Conservation (phyloP, 92 coral and sea anemone species). For the Isaurus tuberculatus region DNA sequence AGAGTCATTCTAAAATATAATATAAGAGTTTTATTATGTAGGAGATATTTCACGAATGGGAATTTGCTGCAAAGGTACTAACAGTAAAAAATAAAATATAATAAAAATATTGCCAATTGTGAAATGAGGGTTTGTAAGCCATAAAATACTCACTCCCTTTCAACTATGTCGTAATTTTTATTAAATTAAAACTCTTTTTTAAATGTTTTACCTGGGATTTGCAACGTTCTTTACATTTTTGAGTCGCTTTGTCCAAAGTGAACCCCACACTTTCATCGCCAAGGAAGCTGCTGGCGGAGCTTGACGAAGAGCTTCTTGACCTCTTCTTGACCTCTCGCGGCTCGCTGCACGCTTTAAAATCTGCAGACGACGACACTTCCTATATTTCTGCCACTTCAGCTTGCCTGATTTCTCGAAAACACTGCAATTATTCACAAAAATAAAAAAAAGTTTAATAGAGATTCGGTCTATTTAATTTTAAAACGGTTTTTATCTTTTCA, state of each 20-base stretch:
- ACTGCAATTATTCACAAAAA: slow-evolving; percentile 51
- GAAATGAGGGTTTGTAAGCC: neutral
- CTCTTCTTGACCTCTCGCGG: neutral
- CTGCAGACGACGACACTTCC: slow-evolving; percentile 9
- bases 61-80: neutral
- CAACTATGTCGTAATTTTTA: slow-evolving; percentile 25
- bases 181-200: slow-evolving; percentile 11
- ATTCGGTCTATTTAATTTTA: neutral
- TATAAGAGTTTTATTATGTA: slow-evolving; percentile 8
- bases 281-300: slow-evolving; percentile 14
- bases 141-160: neutral
- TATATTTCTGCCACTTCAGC: neutral
- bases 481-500: neutral
- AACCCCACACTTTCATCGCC: slow-evolving; percentile 15
- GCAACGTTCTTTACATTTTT: slow-evolving; percentile 48
- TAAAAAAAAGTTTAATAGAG: slow-evolving; percentile 38
- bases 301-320: slow-evolving; percentile 5
- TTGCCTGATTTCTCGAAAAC: slow-evolving; percentile 46
- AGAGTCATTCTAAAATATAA: slow-evolving; percentile 48
- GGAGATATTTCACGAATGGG: neutral
- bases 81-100: neutral
- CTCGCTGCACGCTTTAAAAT: slow-evolving; percentile 2
- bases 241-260: slow-evolving; percentile 10
- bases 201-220: slow-evolving; percentile 30
- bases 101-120: neutral